Evolutionary conservation across 2,888 invertebrate genomes (phyloP).

Genomic region (Drosophila austrosaltans): DNA sequence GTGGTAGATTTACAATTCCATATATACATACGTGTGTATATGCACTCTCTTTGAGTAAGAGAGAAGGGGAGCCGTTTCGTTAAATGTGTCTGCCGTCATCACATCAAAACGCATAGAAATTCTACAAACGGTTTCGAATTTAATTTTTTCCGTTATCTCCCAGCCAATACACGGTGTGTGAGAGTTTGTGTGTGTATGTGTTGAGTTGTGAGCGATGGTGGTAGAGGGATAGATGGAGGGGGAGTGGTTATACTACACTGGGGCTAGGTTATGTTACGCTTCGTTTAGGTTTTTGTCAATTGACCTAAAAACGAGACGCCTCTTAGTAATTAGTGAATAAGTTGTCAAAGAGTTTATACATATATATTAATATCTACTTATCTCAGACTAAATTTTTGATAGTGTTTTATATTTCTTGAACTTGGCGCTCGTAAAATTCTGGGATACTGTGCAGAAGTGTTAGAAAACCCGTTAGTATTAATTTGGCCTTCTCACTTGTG

Average conservation of each 20-base stretch:
- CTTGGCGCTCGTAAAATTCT: not conserved
- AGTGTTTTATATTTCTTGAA: not conserved
- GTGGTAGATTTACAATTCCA: slow-evolving; percentile 18
- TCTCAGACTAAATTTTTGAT: slow-evolving; percentile 6
- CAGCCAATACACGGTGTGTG: slow-evolving; percentile 27
- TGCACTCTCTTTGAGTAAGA: not conserved
- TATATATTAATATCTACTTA: not conserved
- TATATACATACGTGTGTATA: slow-evolving; percentile 6
- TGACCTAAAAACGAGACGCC: slow-evolving; percentile 69
- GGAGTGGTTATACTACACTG: slow-evolving; percentile 5
- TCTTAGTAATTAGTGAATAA: slow-evolving; percentile 10
- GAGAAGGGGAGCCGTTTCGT: slow-evolving; percentile 35
- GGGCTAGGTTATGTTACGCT: slow-evolving; percentile 43
- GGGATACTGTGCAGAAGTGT: slow-evolving; percentile 2
- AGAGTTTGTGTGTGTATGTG: slow-evolving; percentile 36
- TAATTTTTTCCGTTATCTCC: slow-evolving; percentile 59
- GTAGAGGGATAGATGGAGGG: not conserved
- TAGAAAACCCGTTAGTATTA: not conserved
- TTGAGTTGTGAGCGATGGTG: slow-evolving; percentile 40
- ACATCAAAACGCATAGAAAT: slow-evolving; percentile 41
- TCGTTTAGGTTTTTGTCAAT: slow-evolving; percentile 49
- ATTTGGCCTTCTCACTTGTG: not conserved
- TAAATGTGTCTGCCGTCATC: slow-evolving; percentile 60
- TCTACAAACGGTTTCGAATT: slow-evolving; percentile 67
- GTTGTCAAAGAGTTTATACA: slow-evolving; percentile 36